phyloP scores from a whole-genome alignment of 1,140 invertebrate genomes.

The Leguminivora glycinivorella region DNA sequence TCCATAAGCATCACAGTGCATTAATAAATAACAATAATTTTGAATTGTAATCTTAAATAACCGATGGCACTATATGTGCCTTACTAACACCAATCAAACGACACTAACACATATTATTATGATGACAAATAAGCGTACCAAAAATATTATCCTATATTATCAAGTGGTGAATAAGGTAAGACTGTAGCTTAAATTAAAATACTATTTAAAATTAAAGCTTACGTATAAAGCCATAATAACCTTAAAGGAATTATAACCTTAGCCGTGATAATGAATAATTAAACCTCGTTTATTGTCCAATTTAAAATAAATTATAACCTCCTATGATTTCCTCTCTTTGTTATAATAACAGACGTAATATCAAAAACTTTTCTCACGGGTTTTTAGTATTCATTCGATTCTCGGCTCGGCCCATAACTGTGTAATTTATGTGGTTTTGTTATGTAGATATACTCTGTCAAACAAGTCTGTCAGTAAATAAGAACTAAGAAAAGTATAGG shows the following conservation, averaged over 20 bases:
- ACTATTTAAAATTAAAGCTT: too few relatives aligned
- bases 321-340: background rate
- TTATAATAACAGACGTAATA: background rate
- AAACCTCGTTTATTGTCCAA: background rate
- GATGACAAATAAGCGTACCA: background rate
- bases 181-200: background rate
- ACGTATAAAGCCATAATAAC: too few relatives aligned
- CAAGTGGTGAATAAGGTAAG: background rate
- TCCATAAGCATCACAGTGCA: too few relatives aligned
- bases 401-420: conserved; percentile 9
- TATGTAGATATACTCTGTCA: too few relatives aligned
- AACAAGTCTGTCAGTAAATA: background rate
- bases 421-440: conserved; percentile 25
- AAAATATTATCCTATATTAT: background rate
- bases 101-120: background rate
- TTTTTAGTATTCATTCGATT: conserved; percentile 22
- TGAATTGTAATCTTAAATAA: too few relatives aligned
- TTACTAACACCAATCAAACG: background rate
- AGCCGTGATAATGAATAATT: conserved; percentile 3
- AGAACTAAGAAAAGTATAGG: too few relatives aligned
- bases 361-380: conserved; percentile 12
- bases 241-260: background rate
- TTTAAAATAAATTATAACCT: conserved; percentile 7
- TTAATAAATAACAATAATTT: too few relatives aligned
- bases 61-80: too few relatives aligned